phyloP scores from a whole-genome alignment of 2,888 invertebrate species.

The Ochropleura plecta region DNA sequence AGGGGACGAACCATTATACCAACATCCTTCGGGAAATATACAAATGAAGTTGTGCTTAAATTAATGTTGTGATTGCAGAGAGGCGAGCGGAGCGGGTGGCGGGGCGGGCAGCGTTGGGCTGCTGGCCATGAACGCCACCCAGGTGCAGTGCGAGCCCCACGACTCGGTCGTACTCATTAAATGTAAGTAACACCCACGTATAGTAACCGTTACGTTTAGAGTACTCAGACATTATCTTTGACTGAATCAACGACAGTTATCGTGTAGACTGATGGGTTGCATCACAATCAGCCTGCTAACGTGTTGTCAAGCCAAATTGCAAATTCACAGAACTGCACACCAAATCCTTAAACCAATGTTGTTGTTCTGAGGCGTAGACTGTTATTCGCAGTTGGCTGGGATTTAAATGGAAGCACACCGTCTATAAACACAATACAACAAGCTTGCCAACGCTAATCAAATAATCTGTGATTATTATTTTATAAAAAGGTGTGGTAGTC shows the following conservation, averaged over 20 bases:
- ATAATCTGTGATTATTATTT: constrained; percentile 2
- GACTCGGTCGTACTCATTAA: constrained; percentile 94
- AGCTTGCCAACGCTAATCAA: constrained; percentile 10
- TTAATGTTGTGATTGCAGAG: constrained; percentile 73
- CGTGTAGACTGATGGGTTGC: constrained; percentile 19
- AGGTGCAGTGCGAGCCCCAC: constrained; percentile 93
- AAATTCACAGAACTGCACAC: constrained; percentile 11
- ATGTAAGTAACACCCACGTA: constrained; percentile 90
- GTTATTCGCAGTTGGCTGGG: constrained; percentile 36
- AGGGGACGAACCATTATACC: constrained; percentile 16
- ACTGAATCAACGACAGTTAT: constrained; percentile 29
- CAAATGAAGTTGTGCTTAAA: constrained; percentile 31
- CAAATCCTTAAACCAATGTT: constrained; percentile 19
- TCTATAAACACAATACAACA: not conserved
- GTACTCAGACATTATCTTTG: constrained; percentile 21
- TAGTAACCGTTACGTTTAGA: constrained; percentile 38
- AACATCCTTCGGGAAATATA: constrained; percentile 42
- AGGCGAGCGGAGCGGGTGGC: constrained; percentile 88
- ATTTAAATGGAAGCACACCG: constrained; percentile 14
- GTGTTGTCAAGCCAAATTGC: not conserved
- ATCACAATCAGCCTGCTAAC: not conserved
- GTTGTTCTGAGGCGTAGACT: not conserved
- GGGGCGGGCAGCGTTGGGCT: constrained; percentile 88
- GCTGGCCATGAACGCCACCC: constrained; percentile 91
- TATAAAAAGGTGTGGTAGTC: not conserved